These are phyloP conservation scores for Prenolepis imparis DNA, from an alignment of 2,888 invertebrate species.

Conservation along the genomic window DNA sequence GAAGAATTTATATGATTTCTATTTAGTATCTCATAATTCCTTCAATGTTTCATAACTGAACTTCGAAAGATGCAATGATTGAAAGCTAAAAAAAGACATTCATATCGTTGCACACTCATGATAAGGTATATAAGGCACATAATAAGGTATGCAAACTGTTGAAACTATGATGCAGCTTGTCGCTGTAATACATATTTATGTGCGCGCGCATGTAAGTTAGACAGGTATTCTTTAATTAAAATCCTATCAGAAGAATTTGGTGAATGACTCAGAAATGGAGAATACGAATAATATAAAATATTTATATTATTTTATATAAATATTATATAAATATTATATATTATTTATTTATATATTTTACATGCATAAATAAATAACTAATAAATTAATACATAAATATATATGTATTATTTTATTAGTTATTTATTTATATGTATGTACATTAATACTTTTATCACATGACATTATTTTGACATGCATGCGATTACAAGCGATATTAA, in stretches of 20 bases:
- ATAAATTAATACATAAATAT: too few relatives aligned
- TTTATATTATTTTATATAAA: neutral
- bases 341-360: neutral
- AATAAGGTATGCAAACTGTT: slow-evolving; percentile 61
- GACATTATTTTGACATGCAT: too few relatives aligned
- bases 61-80: neutral
- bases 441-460: neutral
- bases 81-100: slow-evolving; percentile 10
- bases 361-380: too few relatives aligned
- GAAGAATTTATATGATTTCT: slow-evolving; percentile 28
- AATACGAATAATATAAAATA: neutral
- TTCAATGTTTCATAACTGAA: neutral
- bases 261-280: neutral
- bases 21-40: neutral
- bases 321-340: neutral
- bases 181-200: slow-evolving; percentile 17
- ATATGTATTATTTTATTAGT: neutral
- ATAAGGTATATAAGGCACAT: slow-evolving; percentile 51
- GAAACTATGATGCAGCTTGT: slow-evolving; percentile 47
- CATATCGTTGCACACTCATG: slow-evolving; percentile 29
- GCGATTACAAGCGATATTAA: neutral
- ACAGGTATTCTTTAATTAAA: slow-evolving; percentile 27
- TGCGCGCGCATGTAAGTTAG: neutral
- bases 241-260: neutral
- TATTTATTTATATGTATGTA: neutral